Evolutionary conservation across 2,797 vertebrate genomes (phyloP).

Genomic region (Xerus rutilus): DNA sequence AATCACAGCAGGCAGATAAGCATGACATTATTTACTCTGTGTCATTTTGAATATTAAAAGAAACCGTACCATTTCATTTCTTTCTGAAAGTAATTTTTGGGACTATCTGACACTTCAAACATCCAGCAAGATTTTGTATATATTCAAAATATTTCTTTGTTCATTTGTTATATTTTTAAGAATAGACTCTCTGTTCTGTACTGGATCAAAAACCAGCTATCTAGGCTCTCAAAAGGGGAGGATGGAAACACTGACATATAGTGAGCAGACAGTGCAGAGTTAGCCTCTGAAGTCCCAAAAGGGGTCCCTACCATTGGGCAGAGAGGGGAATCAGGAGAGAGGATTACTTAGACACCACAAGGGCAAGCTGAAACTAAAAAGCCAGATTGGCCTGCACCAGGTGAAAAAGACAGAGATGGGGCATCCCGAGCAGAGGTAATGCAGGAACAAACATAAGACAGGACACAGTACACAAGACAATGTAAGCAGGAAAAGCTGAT

Average conservation of each 20-base stretch:
- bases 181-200: not conserved
- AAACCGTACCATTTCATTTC: not conserved
- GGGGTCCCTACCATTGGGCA: not conserved
- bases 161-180: not conserved
- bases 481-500: not conserved
- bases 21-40: not conserved
- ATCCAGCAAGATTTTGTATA: not conserved
- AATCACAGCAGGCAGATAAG: not conserved
- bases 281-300: not conserved
- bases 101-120: not conserved
- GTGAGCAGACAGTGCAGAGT: not conserved
- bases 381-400: not conserved
- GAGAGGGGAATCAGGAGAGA: not conserved
- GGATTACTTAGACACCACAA: not conserved
- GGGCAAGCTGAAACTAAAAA: not conserved
- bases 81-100: conserved; percentile 5
- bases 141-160: not conserved
- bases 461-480: not conserved
- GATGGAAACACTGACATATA: not conserved
- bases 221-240: not conserved
- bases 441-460: not conserved
- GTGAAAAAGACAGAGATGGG: not conserved
- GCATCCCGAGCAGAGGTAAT: not conserved
- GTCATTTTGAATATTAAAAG: not conserved
- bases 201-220: not conserved